A percentile compares a stretch with the other conserved stretches of the same genome.
Evolutionary conservation across 2,113 vertebrate genomes (phyloP).

Genomic region (Archilochus colubris): DNA sequence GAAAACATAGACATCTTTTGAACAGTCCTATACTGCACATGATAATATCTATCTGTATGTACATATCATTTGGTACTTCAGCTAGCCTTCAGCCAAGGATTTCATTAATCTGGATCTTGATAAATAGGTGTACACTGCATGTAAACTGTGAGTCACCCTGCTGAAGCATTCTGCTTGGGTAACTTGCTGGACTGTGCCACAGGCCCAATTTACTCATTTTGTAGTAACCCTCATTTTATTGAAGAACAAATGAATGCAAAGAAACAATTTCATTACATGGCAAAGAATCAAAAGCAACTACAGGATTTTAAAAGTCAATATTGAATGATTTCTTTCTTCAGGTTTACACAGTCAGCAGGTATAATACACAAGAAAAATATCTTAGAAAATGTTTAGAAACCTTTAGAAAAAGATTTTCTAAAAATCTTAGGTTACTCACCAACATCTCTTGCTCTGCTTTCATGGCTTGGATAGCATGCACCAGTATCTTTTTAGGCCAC

Average conservation of each 20-base stretch:
- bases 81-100: background rate
- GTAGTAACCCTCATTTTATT: background rate
- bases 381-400: too few species aligned
- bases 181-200: background rate
- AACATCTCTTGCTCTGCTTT: conserved; percentile 86
- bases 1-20: background rate
- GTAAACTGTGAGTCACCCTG: background rate
- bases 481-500: conserved; percentile 85
- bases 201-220: background rate
- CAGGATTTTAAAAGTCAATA: background rate
- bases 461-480: conserved; percentile 80
- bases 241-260: background rate
- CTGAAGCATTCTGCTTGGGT: background rate
- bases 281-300: background rate
- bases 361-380: background rate
- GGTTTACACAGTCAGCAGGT: background rate
- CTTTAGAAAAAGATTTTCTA: background rate
- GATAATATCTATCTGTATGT: background rate
- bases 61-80: background rate
- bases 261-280: background rate
- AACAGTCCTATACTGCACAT: background rate
- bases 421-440: conserved; percentile 75
- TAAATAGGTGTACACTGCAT: background rate
- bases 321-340: background rate
- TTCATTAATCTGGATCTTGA: background rate